Conservation (phyloP, 2,797 vertebrate species). For the Macropodus opercularis region DNA sequence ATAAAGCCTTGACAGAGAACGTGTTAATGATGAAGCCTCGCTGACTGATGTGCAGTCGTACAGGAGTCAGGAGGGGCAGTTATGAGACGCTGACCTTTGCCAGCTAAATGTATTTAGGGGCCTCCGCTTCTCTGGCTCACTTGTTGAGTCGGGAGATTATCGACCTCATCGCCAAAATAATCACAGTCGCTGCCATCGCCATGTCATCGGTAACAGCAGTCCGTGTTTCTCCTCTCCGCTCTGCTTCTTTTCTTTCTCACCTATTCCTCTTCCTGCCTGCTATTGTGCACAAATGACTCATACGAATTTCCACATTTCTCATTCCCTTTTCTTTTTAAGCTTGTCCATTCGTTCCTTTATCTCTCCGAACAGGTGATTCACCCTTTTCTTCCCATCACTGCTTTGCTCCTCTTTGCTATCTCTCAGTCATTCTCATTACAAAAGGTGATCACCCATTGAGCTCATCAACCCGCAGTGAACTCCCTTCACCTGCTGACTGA, state of each 20-base stretch:
- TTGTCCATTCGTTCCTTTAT: slow-evolving; percentile 47
- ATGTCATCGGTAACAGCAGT: slow-evolving; percentile 1
- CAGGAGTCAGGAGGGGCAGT: slow-evolving; percentile 42
- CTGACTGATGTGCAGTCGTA: slow-evolving; percentile 63
- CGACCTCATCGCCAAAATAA: slow-evolving; percentile 44
- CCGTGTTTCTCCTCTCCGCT: slow-evolving; percentile 1
- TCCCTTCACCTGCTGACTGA: slow-evolving; percentile 59
- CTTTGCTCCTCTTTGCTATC: slow-evolving; percentile 37
- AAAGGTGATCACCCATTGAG: slow-evolving; percentile 74
- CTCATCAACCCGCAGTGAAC: slow-evolving; percentile 71
- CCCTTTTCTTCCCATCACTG: slow-evolving; percentile 29
- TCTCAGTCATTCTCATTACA: slow-evolving; percentile 65
- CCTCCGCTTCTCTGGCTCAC: slow-evolving; percentile 19
- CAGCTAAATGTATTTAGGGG: slow-evolving; percentile 30
- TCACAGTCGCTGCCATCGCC: slow-evolving; percentile 19
- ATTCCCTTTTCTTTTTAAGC: slow-evolving; percentile 26
- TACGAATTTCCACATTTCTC: slow-evolving; percentile 28
- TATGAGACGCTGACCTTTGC: slow-evolving; percentile 65
- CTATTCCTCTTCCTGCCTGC: not conserved
- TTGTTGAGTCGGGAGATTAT: slow-evolving; percentile 39
- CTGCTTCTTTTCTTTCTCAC: not conserved
- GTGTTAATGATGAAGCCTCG: slow-evolving; percentile 62
- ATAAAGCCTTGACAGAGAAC: slow-evolving; percentile 68
- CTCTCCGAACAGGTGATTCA: slow-evolving; percentile 53
- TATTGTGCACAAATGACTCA: slow-evolving; percentile 34